A percentile compares a stretch with the other conserved stretches of the same genome.
These are phyloP conservation scores for Petrophora chlorosata DNA, from an alignment of 2,888 invertebrate genomes.

Conservation along the genomic window DNA sequence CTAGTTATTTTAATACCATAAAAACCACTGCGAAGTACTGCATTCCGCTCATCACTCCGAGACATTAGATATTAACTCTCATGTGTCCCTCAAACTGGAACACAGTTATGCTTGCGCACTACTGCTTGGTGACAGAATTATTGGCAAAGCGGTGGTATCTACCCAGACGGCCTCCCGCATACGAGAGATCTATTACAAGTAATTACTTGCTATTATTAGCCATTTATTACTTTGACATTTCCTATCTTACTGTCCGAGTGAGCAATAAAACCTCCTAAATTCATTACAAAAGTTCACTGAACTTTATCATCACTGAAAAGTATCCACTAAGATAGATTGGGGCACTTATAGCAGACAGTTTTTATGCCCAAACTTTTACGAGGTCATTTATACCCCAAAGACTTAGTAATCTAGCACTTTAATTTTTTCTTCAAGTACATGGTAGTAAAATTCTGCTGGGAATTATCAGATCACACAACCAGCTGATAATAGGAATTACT, in stretches of 20 bases:
- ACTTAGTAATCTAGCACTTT: constrained; percentile 6
- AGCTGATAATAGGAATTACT: too few species aligned
- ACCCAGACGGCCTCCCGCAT: too few species aligned
- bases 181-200: too few species aligned
- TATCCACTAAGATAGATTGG: constrained; percentile 15
- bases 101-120: too few species aligned
- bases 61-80: too few species aligned
- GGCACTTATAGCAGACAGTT: constrained; percentile 16
- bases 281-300: constrained; percentile 18
- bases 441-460: background rate
- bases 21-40: too few species aligned
- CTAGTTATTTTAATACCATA: too few species aligned
- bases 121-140: too few species aligned
- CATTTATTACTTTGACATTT: background rate
- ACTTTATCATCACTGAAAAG: constrained; percentile 19
- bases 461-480: background rate
- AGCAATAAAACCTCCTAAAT: constrained; percentile 18
- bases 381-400: constrained; percentile 14
- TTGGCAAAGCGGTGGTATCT: too few species aligned
- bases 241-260: constrained; percentile 8
- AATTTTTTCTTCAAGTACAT: constrained; percentile 2
- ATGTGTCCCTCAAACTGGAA: too few species aligned
- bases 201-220: background rate
- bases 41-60: too few species aligned
- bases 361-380: constrained; percentile 22